A percentile compares a stretch with the other conserved stretches of the same genome.
Evolutionary conservation across 2,797 vertebrate genomes (phyloP).

Genomic region (Harpagifer antarcticus): DNA sequence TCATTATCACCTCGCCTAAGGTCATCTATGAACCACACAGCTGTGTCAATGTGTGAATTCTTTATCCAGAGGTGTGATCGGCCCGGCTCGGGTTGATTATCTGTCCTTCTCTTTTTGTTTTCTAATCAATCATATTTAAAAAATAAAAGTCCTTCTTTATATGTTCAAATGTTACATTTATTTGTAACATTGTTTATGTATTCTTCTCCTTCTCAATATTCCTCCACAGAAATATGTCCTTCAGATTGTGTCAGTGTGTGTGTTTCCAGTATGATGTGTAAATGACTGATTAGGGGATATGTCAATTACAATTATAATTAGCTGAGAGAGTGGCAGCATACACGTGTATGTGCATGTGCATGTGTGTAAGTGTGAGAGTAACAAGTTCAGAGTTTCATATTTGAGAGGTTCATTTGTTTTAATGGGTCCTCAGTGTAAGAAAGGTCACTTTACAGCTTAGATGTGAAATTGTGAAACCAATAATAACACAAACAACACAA

Average conservation of each 20-base stretch:
- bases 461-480: neutral
- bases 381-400: conserved; percentile 12
- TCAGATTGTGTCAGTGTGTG: neutral
- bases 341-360: conserved; percentile 8
- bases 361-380: conserved; percentile 18
- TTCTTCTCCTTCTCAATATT: too few relatives aligned
- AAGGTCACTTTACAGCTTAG: conserved; percentile 9
- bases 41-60: conserved; percentile 34
- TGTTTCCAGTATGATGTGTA: neutral
- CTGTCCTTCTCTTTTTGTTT: neutral
- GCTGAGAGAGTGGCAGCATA: conserved; percentile 11
- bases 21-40: conserved; percentile 56
- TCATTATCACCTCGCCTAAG: conserved; percentile 51
- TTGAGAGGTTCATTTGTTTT: conserved; percentile 15
- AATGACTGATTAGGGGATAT: neutral
- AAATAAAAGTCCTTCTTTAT: neutral
- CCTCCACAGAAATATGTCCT: neutral
- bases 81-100: conserved; percentile 27
- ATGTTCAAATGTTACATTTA: neutral
- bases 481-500: neutral
- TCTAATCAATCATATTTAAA: neutral
- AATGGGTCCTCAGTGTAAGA: neutral
- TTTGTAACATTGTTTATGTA: too few relatives aligned
- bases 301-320: conserved; percentile 4
- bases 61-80: conserved; percentile 63